These are phyloP conservation scores for Sprattus sprattus DNA, from an alignment of 2,113 vertebrate species.

Conservation along the genomic window DNA sequence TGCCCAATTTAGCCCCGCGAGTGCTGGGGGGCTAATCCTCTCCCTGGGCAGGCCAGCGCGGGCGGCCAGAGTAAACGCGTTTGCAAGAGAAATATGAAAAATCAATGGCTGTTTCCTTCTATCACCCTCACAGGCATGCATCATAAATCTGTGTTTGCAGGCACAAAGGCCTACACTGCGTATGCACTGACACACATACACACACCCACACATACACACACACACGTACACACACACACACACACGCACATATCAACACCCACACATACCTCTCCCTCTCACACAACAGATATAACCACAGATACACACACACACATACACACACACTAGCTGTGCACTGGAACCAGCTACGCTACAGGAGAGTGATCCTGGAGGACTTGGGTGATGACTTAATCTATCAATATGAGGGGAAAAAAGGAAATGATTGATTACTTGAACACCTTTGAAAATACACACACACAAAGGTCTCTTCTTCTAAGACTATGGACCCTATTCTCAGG, in stretches of 20 bases:
- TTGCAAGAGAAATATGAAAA: slow-evolving; percentile 88
- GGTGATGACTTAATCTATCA: not conserved
- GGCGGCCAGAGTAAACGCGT: slow-evolving; percentile 82
- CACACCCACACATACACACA: not conserved
- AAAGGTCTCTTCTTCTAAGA: not conserved
- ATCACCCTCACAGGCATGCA: slow-evolving; percentile 82
- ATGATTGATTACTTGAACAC: not conserved
- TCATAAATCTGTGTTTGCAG: slow-evolving; percentile 80
- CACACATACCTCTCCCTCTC: not conserved
- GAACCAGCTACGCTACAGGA: not conserved
- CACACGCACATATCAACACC: not conserved
- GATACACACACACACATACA: not conserved
- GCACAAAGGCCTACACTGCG: slow-evolving; percentile 46
- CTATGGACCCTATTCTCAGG: not conserved
- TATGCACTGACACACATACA: not conserved
- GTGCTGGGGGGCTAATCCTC: not conserved
- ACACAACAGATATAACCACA: not conserved
- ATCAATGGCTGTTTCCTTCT: slow-evolving; percentile 91
- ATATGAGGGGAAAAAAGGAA: not conserved
- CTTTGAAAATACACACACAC: not conserved
- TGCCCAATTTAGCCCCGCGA: slow-evolving; percentile 78
- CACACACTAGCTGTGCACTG: not conserved
- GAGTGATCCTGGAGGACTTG: not conserved
- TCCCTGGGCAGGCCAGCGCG: not conserved
- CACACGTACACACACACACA: not conserved